Percentiles rank a stretch among this genome's conserved stretches.
Evolutionary conservation across 92 coral and sea anemone genomes (phyloP).

Genomic region (Epizoanthus ramosus): DNA sequence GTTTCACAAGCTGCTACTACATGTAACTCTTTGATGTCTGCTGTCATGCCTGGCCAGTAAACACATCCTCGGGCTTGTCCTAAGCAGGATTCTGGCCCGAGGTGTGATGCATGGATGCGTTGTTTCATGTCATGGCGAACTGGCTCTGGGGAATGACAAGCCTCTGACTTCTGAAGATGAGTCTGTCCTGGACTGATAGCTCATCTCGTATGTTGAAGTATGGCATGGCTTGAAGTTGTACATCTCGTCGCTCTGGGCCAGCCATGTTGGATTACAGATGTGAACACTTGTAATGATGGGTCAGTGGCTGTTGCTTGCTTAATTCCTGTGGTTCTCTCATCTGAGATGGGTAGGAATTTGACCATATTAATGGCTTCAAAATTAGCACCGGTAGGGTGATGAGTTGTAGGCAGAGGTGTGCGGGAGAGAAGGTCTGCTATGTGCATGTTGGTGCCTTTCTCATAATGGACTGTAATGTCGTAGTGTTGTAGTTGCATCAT

Average conservation of each 20-base stretch:
- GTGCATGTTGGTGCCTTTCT: conserved; percentile 38
- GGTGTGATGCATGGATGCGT: conserved; percentile 3
- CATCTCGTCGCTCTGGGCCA: conserved; percentile 37
- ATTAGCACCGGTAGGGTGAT: conserved; percentile 23
- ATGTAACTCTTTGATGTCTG: conserved; percentile 2
- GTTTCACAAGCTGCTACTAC: too few species aligned
- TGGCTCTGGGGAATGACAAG: conserved; percentile 9
- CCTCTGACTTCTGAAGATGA: conserved; percentile 4
- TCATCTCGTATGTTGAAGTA: conserved; percentile 35
- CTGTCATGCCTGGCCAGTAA: conserved; percentile 2
- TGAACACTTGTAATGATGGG: conserved; percentile 7
- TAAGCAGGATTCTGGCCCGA: neutral
- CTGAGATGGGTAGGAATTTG: conserved; percentile 26
- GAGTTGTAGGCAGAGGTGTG: conserved; percentile 40
- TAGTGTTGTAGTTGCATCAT: conserved; percentile 38
- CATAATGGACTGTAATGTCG: conserved; percentile 24
- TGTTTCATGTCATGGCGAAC: neutral
- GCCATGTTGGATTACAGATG: conserved; percentile 22
- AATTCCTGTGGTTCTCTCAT: conserved; percentile 4
- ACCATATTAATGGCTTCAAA: conserved; percentile 48
- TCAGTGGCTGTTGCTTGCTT: conserved; percentile 22
- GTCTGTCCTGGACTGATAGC: neutral
- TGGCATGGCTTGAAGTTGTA: conserved; percentile 17
- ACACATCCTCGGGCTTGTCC: neutral
- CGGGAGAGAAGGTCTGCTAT: conserved; percentile 49